Evolutionary conservation across 2,888 invertebrate species (phyloP).

Genomic region (Euplexia lucipara): DNA sequence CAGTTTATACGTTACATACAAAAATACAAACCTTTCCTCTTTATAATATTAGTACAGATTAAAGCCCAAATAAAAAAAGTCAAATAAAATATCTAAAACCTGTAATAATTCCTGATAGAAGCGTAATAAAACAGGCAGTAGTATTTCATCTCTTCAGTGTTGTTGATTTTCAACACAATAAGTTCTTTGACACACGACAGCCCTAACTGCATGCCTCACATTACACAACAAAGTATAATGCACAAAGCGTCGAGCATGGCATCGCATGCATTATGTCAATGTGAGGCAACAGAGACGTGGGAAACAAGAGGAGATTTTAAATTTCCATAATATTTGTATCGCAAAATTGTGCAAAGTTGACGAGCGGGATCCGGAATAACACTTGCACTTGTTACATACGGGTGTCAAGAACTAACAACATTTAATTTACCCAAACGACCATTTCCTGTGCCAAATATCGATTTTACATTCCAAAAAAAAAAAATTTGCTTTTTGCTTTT

Average conservation of each 20-base stretch:
- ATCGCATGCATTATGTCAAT: conserved; percentile 81
- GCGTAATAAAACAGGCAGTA: background rate
- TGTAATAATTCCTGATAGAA: too few species aligned
- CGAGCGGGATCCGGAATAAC: conserved; percentile 58
- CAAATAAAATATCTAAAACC: too few species aligned
- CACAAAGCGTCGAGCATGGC: conserved; percentile 73
- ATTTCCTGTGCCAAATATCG: too few species aligned
- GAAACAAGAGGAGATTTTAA: conserved; percentile 81
- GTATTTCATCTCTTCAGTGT: background rate
- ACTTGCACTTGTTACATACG: conserved; percentile 54
- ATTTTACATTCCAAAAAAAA: too few species aligned
- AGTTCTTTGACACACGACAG: conserved; percentile 27
- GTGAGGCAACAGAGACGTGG: conserved; percentile 83
- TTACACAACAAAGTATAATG: conserved; percentile 70
- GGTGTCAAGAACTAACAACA: conserved; percentile 18
- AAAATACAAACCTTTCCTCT: too few species aligned
- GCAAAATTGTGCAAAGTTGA: conserved; percentile 76
- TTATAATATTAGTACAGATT: too few species aligned
- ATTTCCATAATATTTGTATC: conserved; percentile 87
- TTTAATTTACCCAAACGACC: background rate
- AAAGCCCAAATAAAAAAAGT: too few species aligned
- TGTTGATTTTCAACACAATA: background rate
- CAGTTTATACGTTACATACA: too few species aligned
- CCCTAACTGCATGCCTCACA: conserved; percentile 63
- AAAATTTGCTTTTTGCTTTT: too few species aligned